Base-by-base conservation (phyloP, 2,888 invertebrate genomes). In the Mimumesa dahlbomi region DNA sequence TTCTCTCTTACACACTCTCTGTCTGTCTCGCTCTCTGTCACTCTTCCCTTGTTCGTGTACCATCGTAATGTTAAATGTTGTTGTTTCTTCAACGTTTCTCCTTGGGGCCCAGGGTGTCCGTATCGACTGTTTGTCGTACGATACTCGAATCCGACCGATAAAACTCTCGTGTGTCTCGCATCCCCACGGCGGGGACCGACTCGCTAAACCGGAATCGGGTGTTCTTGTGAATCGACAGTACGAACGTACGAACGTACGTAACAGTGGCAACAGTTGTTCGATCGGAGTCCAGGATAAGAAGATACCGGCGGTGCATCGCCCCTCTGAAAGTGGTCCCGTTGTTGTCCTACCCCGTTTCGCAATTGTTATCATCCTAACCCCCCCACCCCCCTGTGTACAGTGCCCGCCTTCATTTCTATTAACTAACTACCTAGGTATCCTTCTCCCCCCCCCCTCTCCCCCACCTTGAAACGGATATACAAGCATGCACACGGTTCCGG, bases 121-220 rank as follows among this genome's bases (percentile, higher is more conserved):
- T 49, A 49, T 49, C 34, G 49, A 49, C 49, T 49, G 31, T 29
- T n/a, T n/a, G n/a, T n/a, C n/a, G n/a, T n/a, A n/a, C n/a, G n/a
- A n/a, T n/a, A n/a, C n/a, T n/a, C n/a, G n/a, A 48, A 29, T 18
- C 7, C 6, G 0, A 5, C 16, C 48, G 18, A 11, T 11, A 21
- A 19, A 9, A 21, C 16, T 9, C 34, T 29, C 31, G 18, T 22
- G 11, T 48, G 14, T 46, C 25, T 22, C 34, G 34, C 4, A 11
- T 2, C 4, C 4, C 34, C n/a, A 34, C n/a, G 3, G n/a, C 16
- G 16, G 16, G 42, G 14, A 5, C 4, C 13, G 45, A 25, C 9
- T 46, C 53, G 16, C 13, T 21, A 13, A 9, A n/a, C 22, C 36
- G 36, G 18, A 16, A 25, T 25, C 13, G 9, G 54, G 6, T 25